A percentile compares a stretch with the other conserved stretches of the same genome.
phyloP scores from a whole-genome alignment of 2,113 vertebrate genomes.

The Megaceryle torquata region DNA sequence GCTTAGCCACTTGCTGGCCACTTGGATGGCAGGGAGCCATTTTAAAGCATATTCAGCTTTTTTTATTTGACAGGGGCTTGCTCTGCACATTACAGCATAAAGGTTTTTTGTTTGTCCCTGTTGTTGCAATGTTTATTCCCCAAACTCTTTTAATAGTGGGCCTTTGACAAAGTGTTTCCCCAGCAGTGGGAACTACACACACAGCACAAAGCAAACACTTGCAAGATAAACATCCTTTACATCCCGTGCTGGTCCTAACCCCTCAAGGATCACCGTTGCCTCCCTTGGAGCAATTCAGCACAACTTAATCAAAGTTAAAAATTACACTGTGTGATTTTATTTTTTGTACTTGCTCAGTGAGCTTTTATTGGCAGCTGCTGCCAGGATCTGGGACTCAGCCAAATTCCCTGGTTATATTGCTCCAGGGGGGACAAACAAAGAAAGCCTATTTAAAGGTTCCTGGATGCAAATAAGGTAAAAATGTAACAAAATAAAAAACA shows the following conservation, averaged over 20 bases:
- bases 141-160: neutral
- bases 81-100: neutral
- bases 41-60: neutral
- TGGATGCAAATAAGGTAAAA: conserved; percentile 32
- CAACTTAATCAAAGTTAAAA: conserved; percentile 56
- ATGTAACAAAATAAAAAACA: conserved; percentile 30
- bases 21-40: neutral
- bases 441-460: conserved; percentile 43
- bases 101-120: conserved; percentile 13
- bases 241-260: neutral
- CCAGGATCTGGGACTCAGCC: conserved; percentile 42
- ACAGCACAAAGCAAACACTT: conserved; percentile 41
- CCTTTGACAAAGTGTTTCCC: conserved; percentile 42
- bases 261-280: neutral
- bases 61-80: neutral
- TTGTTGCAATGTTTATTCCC: conserved; percentile 28
- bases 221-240: conserved; percentile 49
- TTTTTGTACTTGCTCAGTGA: conserved; percentile 24
- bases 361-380: conserved; percentile 59
- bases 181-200: neutral
- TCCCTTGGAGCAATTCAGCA: conserved; percentile 48
- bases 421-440: conserved; percentile 53
- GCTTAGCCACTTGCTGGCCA: neutral
- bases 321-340: conserved; percentile 51
- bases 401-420: conserved; percentile 30